Percentiles rank a stretch among this genome's conserved stretches.
These are phyloP conservation scores for Malthinus seriepunctatus DNA, from an alignment of 2,888 invertebrate species.

Conservation along the genomic window DNA sequence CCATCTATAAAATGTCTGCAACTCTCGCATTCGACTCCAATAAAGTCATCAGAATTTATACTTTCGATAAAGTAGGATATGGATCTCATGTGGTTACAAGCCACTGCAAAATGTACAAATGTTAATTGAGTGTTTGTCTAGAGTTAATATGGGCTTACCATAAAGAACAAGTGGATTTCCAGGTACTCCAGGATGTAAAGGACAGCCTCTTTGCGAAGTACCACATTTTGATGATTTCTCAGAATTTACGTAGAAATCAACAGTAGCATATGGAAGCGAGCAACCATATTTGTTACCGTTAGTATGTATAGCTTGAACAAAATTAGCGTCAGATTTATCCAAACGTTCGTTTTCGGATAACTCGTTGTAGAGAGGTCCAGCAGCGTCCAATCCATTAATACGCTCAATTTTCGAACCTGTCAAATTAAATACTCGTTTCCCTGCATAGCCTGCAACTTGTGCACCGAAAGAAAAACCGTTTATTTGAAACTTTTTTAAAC, in stretches of 20 bases:
- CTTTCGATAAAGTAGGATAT: not conserved
- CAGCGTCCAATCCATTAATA: constrained; percentile 1
- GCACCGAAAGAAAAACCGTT: not conserved
- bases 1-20: not conserved
- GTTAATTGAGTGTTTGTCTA: no score
- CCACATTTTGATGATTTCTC: not conserved
- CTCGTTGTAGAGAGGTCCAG: not conserved
- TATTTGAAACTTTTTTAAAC: not conserved
- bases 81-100: not conserved
- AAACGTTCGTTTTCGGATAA: not conserved
- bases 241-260: not conserved
- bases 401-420: not conserved
- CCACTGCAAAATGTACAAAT: no score
- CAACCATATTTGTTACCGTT: not conserved
- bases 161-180: not conserved
- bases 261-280: not conserved
- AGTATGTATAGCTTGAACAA: not conserved
- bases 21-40: constrained; percentile 32
- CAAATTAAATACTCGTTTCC: not conserved
- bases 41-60: not conserved
- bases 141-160: no score
- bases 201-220: not conserved
- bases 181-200: not conserved
- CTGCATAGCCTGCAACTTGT: not conserved
- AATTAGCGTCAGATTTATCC: not conserved